These are phyloP conservation scores for Okamejei kenojei DNA, from an alignment of 2,797 vertebrate species.

Conservation along the genomic window DNA sequence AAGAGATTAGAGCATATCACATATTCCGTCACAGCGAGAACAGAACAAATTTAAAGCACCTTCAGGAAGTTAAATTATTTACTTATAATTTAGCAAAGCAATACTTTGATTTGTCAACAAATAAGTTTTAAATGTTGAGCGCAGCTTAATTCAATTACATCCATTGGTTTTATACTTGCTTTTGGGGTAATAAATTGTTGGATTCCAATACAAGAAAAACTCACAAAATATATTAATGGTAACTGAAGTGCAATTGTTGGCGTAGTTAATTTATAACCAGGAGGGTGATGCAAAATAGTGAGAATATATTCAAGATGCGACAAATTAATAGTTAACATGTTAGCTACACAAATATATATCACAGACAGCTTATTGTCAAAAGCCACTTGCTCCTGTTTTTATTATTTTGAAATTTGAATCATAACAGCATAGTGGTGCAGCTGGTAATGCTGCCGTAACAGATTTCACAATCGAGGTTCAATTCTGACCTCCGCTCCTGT, in stretches of 20 bases:
- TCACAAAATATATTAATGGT: constrained; percentile 21
- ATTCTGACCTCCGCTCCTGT: too few species aligned
- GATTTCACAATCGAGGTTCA: too few species aligned
- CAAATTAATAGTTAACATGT: neutral
- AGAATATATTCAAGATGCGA: neutral
- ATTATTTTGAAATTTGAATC: too few species aligned
- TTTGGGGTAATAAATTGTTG: constrained; percentile 35
- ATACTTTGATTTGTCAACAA: constrained; percentile 11
- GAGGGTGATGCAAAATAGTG: neutral
- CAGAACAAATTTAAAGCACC: constrained; percentile 12
- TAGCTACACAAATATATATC: neutral
- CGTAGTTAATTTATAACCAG: neutral
- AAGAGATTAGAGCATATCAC: neutral
- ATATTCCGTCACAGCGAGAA: neutral
- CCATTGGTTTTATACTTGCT: neutral
- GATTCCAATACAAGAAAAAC: constrained; percentile 20
- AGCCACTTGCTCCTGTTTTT: neutral
- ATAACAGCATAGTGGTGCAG: too few species aligned
- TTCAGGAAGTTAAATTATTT: constrained; percentile 32
- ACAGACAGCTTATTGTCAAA: neutral
- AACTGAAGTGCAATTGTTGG: constrained; percentile 20
- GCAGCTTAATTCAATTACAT: constrained; percentile 33
- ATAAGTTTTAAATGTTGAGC: constrained; percentile 23
- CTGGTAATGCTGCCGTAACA: too few species aligned
- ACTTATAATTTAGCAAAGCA: constrained; percentile 30